Conservation (phyloP, 2,888 invertebrate species). For the Pseudococcus longispinus region DNA sequence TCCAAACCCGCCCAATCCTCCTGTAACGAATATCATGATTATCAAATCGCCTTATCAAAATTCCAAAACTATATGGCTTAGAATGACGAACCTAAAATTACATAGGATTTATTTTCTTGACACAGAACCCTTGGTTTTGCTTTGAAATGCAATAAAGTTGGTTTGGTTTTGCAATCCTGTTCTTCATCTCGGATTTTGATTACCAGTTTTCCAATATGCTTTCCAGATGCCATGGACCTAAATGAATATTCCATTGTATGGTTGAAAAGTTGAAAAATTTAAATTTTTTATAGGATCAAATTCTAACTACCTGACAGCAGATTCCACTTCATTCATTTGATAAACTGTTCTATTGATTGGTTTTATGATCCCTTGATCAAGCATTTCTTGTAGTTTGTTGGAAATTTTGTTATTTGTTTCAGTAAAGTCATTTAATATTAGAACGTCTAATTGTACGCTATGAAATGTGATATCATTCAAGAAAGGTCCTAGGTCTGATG, state of each 20-base stretch:
- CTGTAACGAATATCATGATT: slow-evolving; percentile 60
- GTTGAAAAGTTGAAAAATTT: too few species aligned
- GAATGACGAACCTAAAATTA: slow-evolving; percentile 66
- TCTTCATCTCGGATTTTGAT: slow-evolving; percentile 66
- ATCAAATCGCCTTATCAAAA: too few species aligned
- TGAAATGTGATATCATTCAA: slow-evolving; percentile 77
- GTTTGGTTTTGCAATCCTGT: slow-evolving; percentile 60
- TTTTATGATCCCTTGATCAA: slow-evolving; percentile 72
- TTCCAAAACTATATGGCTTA: background rate
- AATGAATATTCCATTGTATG: too few species aligned
- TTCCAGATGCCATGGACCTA: slow-evolving; percentile 69
- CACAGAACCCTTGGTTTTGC: slow-evolving; percentile 66
- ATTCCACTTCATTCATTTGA: slow-evolving; percentile 71
- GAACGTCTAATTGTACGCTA: slow-evolving; percentile 75
- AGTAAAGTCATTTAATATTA: slow-evolving; percentile 63
- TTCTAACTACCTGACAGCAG: slow-evolving; percentile 68
- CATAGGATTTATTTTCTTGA: slow-evolving; percentile 65
- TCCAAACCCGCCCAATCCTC: slow-evolving; percentile 72
- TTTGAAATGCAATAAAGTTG: slow-evolving; percentile 59
- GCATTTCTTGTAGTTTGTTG: slow-evolving; percentile 69
- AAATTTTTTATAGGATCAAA: too few species aligned
- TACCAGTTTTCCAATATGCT: slow-evolving; percentile 81
- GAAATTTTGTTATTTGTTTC: background rate
- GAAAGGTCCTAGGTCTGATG: slow-evolving; percentile 70
- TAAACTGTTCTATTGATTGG: slow-evolving; percentile 75